These are phyloP conservation scores for Lordiphosa mommai DNA, from an alignment of 1,140 invertebrate species.

Conservation along the genomic window DNA sequence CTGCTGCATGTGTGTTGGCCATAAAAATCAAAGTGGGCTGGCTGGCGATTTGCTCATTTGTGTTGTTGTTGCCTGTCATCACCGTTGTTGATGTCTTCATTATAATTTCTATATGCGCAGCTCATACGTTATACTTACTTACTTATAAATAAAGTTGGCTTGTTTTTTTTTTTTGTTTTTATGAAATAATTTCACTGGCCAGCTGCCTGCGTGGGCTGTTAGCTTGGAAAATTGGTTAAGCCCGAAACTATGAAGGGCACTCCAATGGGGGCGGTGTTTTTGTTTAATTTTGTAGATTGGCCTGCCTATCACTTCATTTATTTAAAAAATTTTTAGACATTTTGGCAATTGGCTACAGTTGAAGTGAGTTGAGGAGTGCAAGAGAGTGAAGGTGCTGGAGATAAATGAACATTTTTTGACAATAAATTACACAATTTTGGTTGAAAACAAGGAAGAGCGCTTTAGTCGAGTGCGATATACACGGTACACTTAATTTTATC, in stretches of 20 bases:
- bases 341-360: conserved; percentile 40
- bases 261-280: conserved; percentile 19
- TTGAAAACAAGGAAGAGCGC: too few species aligned
- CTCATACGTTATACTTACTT: conserved; percentile 23
- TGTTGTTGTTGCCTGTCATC: conserved; percentile 25
- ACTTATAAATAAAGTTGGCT: conserved; percentile 14
- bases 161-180: conserved; percentile 15
- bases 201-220: conserved; percentile 47
- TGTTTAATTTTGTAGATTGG: conserved; percentile 23
- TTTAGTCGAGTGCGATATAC: too few species aligned
- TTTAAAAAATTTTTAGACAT: conserved; percentile 42
- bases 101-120: conserved; percentile 68
- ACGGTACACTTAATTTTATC: too few species aligned
- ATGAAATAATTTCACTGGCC: conserved; percentile 61
- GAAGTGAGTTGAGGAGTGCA: conserved; percentile 4
- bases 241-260: conserved; percentile 45
- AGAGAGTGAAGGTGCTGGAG: background rate
- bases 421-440: background rate
- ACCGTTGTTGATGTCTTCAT: conserved; percentile 69
- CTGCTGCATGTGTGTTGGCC: conserved; percentile 47
- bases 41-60: conserved; percentile 64
- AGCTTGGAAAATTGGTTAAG: conserved; percentile 61
- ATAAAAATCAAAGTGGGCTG: conserved; percentile 76
- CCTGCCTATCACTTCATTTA: conserved; percentile 36
- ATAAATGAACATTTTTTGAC: background rate